phyloP scores from a whole-genome alignment of 2,113 vertebrate genomes.

The Channa argus region DNA sequence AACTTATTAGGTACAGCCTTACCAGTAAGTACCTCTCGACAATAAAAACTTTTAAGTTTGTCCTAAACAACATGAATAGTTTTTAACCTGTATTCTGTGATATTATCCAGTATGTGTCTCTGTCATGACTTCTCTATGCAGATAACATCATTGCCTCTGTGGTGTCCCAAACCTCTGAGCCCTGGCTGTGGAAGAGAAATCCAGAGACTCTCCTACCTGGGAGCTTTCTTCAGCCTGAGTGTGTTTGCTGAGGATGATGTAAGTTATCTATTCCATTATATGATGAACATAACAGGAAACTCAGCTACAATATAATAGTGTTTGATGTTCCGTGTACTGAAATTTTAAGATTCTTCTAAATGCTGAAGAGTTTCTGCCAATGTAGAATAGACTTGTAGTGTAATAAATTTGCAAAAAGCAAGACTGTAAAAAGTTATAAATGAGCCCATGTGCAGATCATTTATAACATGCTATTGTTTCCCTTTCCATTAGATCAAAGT shows the following conservation, averaged over 20 bases:
- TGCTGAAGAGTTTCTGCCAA: background rate
- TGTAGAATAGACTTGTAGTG: background rate
- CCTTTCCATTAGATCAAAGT: conserved; percentile 88
- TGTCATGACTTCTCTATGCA: conserved; percentile 58
- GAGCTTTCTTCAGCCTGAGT: conserved; percentile 95
- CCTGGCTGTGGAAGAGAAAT: conserved; percentile 93
- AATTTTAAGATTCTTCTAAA: background rate
- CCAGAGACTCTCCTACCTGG: conserved; percentile 94
- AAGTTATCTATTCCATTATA: conserved; percentile 73
- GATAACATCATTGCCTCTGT: conserved; percentile 92
- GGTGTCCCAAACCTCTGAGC: conserved; percentile 94
- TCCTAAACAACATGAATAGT: too few species aligned
- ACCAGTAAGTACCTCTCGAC: too few species aligned
- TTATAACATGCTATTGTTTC: background rate
- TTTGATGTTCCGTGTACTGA: background rate
- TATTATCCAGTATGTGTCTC: background rate
- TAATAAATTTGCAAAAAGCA: background rate
- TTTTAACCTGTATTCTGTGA: too few species aligned
- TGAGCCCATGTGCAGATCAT: background rate
- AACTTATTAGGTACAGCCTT: too few species aligned
- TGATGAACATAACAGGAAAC: background rate
- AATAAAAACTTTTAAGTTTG: too few species aligned
- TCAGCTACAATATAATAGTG: background rate
- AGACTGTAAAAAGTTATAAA: background rate
- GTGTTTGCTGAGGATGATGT: conserved; percentile 99